Evolutionary conservation across 2,888 invertebrate genomes (phyloP).

Genomic region (Eupithecia pulchellata): DNA sequence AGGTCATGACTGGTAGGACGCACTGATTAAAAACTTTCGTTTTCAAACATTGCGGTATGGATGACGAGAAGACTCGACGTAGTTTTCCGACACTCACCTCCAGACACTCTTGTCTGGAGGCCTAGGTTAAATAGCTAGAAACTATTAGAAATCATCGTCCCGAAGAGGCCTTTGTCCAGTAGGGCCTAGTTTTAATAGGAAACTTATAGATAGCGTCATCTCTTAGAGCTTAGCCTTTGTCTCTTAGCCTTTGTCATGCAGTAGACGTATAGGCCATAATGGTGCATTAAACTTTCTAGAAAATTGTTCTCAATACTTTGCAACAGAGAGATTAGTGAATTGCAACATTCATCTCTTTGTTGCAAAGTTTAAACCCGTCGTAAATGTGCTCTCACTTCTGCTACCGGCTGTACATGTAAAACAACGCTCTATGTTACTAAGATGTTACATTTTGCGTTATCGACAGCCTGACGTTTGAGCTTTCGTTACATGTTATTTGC

Average conservation of each 20-base stretch:
- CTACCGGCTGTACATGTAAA: conserved; percentile 18
- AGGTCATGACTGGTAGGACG: no score
- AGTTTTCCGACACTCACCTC: no score
- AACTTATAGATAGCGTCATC: background rate
- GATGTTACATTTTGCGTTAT: conserved; percentile 31
- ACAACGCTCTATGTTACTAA: conserved; percentile 17
- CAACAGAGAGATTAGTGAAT: no score
- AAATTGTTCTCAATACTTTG: background rate
- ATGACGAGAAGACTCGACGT: no score
- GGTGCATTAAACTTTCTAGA: background rate
- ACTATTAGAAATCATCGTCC: no score
- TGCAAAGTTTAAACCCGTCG: background rate
- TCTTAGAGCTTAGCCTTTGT: no score
- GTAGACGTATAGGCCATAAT: background rate
- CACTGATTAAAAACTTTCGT: no score
- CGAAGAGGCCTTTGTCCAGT: no score
- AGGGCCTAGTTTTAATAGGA: no score
- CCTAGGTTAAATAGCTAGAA: no score
- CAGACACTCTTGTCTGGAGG: no score
- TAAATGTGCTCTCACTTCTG: background rate
- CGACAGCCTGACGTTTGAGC: conserved; percentile 29
- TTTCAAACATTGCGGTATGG: no score
- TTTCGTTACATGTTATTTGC: conserved; percentile 23
- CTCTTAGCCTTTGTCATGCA: background rate
- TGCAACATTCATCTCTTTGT: background rate